Evolutionary conservation across 35 echinoderm and acorn worm genomes (phyloP), one percentile per base, ranked within the genome.

Genomic region (Hemicentrotus pulcherrimus): DNA sequence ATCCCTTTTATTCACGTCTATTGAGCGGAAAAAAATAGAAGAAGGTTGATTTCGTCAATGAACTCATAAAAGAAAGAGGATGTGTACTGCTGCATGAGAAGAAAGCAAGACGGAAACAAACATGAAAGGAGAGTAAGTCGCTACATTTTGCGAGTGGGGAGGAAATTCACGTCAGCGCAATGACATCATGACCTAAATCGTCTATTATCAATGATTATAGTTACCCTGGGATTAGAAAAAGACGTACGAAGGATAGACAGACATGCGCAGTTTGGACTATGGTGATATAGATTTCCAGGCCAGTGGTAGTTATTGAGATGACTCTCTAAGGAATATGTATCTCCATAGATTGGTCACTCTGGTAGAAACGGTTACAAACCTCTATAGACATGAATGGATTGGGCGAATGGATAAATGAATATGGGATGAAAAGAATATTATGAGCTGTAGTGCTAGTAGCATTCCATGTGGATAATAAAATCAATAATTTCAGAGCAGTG

Each of bases 31-130:
- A 28, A 28, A 78, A 78, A 78, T 78, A 78, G 61, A 71, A 55
- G 50, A 55, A 71, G 65, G 65, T 78, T n/a, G 65, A 78, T 78
- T 78, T 78, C 65, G 65, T 78, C 65, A 78, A 78, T 78, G 65
- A 78, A 78, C 28, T 78, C 65, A 28, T 78, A 78, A 78, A 78
- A 78, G 65, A 78, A 78, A 28, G 19, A 78, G 65, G 65, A 78
- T 78, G 65, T n/a, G 65, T 78, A 78, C 6, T 22, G 24, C 24
- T 78, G 28, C 65, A 28, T 78, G 65, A n/a, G 65, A 0, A 78
- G 65, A 78, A 78, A 78, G 65, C 15, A 28, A 78, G 65, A 78
- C 65, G 65, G 65, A 78, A 78, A 78, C 65, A 78, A 78, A 28
- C 65, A 30, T 78, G 65, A 78, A 78, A 78, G 50, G 65, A 28